Conservation (phyloP, 2,113 vertebrate species). For the Cynocephalus volans region DNA sequence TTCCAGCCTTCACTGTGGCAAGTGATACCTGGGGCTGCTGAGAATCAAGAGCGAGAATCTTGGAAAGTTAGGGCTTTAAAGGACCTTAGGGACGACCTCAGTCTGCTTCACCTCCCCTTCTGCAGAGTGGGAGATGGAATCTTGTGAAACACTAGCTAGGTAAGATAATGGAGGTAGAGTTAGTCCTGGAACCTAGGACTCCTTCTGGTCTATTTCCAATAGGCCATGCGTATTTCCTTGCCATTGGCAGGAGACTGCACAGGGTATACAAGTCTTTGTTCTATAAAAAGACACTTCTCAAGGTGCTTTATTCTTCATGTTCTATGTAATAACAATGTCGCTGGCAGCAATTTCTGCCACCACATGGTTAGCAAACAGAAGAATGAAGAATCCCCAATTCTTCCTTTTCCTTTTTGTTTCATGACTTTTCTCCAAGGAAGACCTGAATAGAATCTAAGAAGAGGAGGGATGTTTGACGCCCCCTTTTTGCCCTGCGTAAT, state of each 20-base stretch:
- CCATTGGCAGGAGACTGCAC: background rate
- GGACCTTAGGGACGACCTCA: background rate
- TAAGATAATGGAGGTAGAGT: background rate
- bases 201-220: background rate
- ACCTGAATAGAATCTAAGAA: slow-evolving; percentile 8
- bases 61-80: background rate
- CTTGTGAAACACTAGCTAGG: background rate
- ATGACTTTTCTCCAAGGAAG: slow-evolving; percentile 57
- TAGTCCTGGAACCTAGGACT: background rate
- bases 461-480: background rate
- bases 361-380: slow-evolving; percentile 38
- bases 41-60: background rate
- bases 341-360: slow-evolving; percentile 20
- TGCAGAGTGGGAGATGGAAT: background rate
- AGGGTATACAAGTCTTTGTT: background rate
- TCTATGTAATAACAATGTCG: slow-evolving; percentile 33
- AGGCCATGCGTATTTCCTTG: background rate
- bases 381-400: background rate
- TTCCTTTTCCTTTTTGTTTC: slow-evolving; percentile 21
- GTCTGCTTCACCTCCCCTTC: background rate
- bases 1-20: background rate
- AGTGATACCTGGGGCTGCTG: background rate
- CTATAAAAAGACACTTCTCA: slow-evolving; percentile 55
- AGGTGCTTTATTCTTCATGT: slow-evolving; percentile 52
- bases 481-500: background rate